These are phyloP conservation scores for Myodes glareolus DNA, from an alignment of 2,113 vertebrate genomes.

Conservation along the genomic window DNA sequence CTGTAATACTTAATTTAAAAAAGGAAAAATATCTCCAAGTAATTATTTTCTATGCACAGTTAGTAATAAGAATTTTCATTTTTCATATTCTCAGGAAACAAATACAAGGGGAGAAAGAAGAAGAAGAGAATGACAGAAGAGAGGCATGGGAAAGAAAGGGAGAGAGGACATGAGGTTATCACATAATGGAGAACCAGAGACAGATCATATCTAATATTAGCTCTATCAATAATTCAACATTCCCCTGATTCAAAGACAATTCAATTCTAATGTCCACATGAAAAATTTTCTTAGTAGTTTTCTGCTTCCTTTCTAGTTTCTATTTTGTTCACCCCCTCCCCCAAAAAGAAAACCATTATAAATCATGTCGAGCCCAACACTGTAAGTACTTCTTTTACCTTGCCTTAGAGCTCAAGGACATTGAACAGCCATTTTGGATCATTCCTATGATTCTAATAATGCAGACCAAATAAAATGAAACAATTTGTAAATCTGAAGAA, in stretches of 20 bases:
- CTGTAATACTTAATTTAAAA: background rate
- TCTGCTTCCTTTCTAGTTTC: background rate
- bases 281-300: background rate
- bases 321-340: background rate
- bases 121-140: background rate
- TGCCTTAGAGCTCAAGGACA: background rate
- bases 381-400: background rate
- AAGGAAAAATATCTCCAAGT: background rate
- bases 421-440: background rate
- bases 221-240: background rate
- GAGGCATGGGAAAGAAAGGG: background rate
- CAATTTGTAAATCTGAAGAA: background rate
- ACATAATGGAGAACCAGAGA: background rate
- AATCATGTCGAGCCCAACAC: background rate
- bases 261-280: background rate
- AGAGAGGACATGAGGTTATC: background rate
- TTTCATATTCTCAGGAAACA: background rate
- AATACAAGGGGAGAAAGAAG: background rate
- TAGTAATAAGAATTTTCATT: background rate
- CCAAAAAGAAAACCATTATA: background rate
- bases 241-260: background rate
- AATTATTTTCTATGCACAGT: background rate
- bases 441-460: background rate
- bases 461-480: background rate
- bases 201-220: background rate